Evolutionary conservation across 2,888 invertebrate species (phyloP), one percentile per base, ranked within the genome.

Genomic region (Hyppa rectilinea): DNA sequence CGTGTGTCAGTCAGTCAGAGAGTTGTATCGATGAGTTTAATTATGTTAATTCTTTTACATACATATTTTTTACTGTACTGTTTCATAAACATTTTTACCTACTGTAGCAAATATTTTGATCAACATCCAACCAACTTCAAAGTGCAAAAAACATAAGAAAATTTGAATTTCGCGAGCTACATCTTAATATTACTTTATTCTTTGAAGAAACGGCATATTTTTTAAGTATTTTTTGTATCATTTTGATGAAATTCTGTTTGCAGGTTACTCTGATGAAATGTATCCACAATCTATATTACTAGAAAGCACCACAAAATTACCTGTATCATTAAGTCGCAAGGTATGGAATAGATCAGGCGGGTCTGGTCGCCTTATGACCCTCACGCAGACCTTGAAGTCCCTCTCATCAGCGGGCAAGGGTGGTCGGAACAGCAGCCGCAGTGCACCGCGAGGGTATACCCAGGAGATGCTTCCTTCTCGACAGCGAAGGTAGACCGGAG

Each of bases 401-500:
- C 94, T 92, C 83, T 96, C 96, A 74, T 95, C 96, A 34, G 95
- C 94, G 14, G 97, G 97, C 82, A 97, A 92, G 47, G 97, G 96
- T 45, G 97, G 96, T 61, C 96, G 94, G 78, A 98, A 96, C 53
- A 97, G 96, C 59, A 98, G 96, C 31, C 98, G 93, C 26, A 98
- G 93, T 0, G 98, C 98, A 0, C 97, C 98, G 10, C 97, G 96
- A 0, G 98, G 98, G 90, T 98, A 98, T 84, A 97, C 92, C 98
- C 98, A 98, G n/a, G 96, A 96, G 17, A 98, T 96, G 29, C 95
- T 93, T 36, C 98, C 98, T 74, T 97, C 97, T 29, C 97, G 96
- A 87, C 98, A 98, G 38, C 98, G 96, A 61, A 98, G 96, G 93
- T 98, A 98, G 47, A 98, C 97, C 0, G 98, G 98, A 47, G 97